A percentile compares a stretch with the other conserved stretches of the same genome.
phyloP scores from a whole-genome alignment of 2,797 vertebrate species.

The Myotis planiceps region DNA sequence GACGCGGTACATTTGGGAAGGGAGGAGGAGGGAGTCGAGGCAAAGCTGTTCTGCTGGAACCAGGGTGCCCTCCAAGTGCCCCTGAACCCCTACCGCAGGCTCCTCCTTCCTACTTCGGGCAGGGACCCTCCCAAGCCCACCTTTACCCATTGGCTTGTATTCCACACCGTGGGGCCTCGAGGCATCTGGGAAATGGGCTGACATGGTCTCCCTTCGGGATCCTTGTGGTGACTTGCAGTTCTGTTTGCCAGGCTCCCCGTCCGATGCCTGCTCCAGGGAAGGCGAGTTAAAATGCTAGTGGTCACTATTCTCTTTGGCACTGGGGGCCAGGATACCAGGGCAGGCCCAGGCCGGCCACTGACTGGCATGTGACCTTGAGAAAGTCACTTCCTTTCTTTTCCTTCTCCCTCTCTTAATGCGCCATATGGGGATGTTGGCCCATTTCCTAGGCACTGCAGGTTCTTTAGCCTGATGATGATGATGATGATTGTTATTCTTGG shows the following conservation, averaged over 20 bases:
- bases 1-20: accelerated
- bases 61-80: not conserved
- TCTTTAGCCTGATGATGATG: not conserved
- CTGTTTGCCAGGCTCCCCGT: not conserved
- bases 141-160: not conserved
- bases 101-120: not conserved
- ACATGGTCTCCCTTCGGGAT: accelerated
- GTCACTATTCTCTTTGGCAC: not conserved
- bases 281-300: accelerated
- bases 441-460: accelerated
- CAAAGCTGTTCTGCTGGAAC: not conserved
- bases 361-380: not conserved
- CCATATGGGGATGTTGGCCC: not conserved
- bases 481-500: not conserved
- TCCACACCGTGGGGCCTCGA: not conserved
- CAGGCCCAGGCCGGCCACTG: not conserved
- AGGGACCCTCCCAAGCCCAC: not conserved
- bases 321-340: not conserved
- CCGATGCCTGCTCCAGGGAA: not conserved
- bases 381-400: not conserved
- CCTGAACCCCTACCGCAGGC: not conserved
- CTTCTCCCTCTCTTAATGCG: not conserved
- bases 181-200: not conserved
- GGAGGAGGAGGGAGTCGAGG: not conserved
- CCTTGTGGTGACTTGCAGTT: no score